Base-by-base conservation (phyloP, 2,888 invertebrate species). In the Resseliella maxima region DNA sequence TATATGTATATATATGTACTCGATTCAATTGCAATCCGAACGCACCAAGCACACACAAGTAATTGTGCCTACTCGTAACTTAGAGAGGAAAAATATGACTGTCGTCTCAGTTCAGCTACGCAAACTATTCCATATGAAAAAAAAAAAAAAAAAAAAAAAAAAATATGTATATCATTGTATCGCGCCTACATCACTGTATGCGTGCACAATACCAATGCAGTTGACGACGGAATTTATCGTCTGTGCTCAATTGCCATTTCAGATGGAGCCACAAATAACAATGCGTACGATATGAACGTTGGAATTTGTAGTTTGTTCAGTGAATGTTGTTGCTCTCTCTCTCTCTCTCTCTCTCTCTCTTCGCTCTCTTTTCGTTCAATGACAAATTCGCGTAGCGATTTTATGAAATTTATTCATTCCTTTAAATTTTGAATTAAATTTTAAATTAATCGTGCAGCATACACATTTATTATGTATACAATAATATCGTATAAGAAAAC, bases 21-120 rank as follows among this genome's bases (percentile, higher is more conserved):
- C 35, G 72, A 72, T 72, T 72, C 72, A 15, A 72, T 72, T 72
- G 72, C 72, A 72, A 31, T 72, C 31, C 31, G 72, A 72, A 72
- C 72, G 72, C 72, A 72, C 72, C 72, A 72, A 72, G 31, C 72
- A 72, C 72, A 72, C 72, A 72, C 72, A 72, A 72, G 31, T 72
- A 72, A 72, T 72, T 72, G 72, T 72, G 72, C 21, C 12, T 27
- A 72, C 72, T 72, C 72, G 72, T 31, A 72, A 15, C 31, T 15
- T 72, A 72, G 31, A 72, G 72, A 72, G 72, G 35, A 72, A 72
- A 72, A 72, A 31, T 72, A 72, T 72, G 72, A 72, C 72, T 72
- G 72, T 72, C 72, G 72, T 72, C 72, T 27, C 31, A 72, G 72
- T 35, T 72, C 31, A 72, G 35, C 72, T 72, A 72, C 72, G 72